Evolutionary conservation across 2,113 vertebrate genomes (phyloP), one percentile per base, ranked within the genome.

Genomic region (Perognathus longimembris): DNA sequence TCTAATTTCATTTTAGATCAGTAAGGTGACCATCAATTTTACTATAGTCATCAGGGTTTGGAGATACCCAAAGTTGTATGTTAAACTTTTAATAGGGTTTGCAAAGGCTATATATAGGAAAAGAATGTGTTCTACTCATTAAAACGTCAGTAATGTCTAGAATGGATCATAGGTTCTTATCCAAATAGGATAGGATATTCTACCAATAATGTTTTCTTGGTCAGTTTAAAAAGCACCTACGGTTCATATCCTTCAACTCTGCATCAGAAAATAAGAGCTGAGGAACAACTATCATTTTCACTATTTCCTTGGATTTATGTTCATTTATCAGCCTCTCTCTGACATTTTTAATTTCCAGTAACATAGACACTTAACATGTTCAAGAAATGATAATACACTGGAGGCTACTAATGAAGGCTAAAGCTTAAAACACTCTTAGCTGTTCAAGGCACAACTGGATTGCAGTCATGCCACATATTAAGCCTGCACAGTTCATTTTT

Each of bases 51-150:
- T 82, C 80, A 57, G 50, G 21, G 50, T 95, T 82, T 54, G 42
- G 6, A 90, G 57, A 66, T 76, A 91, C 50, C 12, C 45, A 91
- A 54, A 81, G 73, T 59, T n/a, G 79, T 85, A 7, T 89, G 80
- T 57, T 91, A 89, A 81, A 91, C 77, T 64, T 45, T 74, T 21
- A 70, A 69, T 2, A 85, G 8, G 9, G 4, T 81, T 83, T 91
- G 24, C 40, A 70, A 95, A 79, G 32, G 85, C 75, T 6, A 93
- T 84, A 57, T 79, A 61, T 75, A 50, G 79, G 22, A 88, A 84
- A 95, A 70, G 18, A 87, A 38, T 89, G 45, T 11, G n/a, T 89
- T 95, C 85, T 69, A 79, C 18, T 79, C 21, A 93, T 54, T 42
- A 91, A 94, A 94, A 91, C 36, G 54, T 38, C 77, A 83, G 21